Percentiles rank a stretch among this genome's conserved stretches.
phyloP scores from a whole-genome alignment of 2,888 invertebrate genomes.

The Eupithecia insigniata region DNA sequence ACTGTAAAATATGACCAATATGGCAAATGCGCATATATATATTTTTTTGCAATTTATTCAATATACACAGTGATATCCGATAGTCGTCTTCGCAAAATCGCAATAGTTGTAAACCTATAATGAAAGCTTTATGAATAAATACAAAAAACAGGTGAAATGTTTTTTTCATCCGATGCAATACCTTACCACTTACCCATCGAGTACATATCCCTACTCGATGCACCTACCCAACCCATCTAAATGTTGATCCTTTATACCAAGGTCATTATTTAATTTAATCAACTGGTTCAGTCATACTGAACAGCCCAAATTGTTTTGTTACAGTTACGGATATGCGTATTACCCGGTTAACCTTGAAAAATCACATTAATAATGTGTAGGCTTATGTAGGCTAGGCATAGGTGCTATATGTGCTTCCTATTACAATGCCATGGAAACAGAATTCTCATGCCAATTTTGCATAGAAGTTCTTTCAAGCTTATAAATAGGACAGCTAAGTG shows the following conservation, averaged over 20 bases:
- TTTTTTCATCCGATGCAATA: too few species aligned
- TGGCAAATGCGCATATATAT: too few species aligned
- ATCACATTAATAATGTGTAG: not conserved
- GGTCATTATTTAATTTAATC: not conserved
- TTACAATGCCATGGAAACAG: not conserved
- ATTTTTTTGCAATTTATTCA: too few species aligned
- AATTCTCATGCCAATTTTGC: not conserved
- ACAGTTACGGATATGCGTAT: slow-evolving; percentile 6
- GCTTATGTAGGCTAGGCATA: not conserved
- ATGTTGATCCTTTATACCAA: not conserved
- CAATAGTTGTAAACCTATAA: too few species aligned
- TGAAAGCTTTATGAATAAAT: too few species aligned
- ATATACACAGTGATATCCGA: too few species aligned
- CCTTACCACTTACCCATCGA: too few species aligned
- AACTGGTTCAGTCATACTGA: slow-evolving; percentile 2
- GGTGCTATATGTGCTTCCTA: not conserved
- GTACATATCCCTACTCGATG: too few species aligned
- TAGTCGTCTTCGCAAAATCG: too few species aligned
- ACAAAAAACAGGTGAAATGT: too few species aligned
- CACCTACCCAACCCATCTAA: not conserved
- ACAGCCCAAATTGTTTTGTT: slow-evolving; percentile 11
- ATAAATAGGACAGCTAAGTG: slow-evolving; percentile 37
- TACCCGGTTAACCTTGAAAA: slow-evolving; percentile 7
- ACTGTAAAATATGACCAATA: too few species aligned
- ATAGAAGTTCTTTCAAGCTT: not conserved